Percentiles rank a stretch among this genome's conserved stretches.
Evolutionary conservation across 1,140 invertebrate genomes (phyloP).

Genomic region (Oryzaephilus surinamensis): DNA sequence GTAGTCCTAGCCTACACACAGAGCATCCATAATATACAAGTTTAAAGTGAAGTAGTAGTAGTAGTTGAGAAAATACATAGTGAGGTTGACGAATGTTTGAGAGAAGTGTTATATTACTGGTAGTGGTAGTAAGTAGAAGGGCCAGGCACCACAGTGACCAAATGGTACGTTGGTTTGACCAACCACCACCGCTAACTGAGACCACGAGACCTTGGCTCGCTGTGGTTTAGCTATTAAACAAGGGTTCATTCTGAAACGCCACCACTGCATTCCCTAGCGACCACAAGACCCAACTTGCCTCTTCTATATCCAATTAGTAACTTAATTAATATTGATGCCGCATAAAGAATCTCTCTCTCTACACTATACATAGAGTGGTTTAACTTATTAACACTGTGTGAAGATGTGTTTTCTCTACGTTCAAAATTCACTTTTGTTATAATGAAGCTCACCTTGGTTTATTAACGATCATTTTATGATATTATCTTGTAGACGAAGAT

Average conservation of each 20-base stretch:
- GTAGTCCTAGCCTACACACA: no score
- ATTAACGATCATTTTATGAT: no score
- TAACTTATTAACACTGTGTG: slow-evolving; percentile 13
- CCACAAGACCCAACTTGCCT: slow-evolving; percentile 19
- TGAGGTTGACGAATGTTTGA: no score
- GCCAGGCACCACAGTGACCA: slow-evolving; percentile 11
- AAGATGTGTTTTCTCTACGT: no score
- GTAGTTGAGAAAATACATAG: no score
- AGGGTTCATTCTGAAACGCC: slow-evolving; percentile 17
- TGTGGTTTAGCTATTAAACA: slow-evolving; percentile 22
- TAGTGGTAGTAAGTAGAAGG: slow-evolving; percentile 1
- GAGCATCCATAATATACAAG: no score
- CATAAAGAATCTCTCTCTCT: slow-evolving; percentile 17
- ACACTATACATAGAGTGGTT: no score
- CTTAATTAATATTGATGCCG: slow-evolving; percentile 25
- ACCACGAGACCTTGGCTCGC: slow-evolving; percentile 11
- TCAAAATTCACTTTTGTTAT: no score
- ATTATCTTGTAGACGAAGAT: no score
- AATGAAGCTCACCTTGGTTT: no score
- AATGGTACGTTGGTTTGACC: slow-evolving; percentile 15
- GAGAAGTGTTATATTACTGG: no score
- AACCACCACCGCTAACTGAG: slow-evolving; percentile 15
- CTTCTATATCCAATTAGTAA: slow-evolving; percentile 23
- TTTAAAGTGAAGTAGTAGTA: no score
- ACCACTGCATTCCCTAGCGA: slow-evolving; percentile 15